Evolutionary conservation across 2,113 vertebrate genomes (phyloP).

Genomic region (Dendropsophus ebraccatus): DNA sequence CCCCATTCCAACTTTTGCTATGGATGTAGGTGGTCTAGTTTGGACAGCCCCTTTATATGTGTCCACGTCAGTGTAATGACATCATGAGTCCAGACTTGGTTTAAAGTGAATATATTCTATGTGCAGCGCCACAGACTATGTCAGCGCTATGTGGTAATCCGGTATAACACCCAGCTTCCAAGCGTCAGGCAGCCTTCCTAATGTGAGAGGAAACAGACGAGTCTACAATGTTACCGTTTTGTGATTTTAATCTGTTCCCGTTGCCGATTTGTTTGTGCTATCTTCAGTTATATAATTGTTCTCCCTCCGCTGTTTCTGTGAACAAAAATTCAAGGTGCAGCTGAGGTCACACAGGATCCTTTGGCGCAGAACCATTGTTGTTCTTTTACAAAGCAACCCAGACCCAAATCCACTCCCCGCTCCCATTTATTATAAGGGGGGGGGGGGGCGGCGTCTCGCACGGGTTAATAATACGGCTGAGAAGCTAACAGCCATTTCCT

Average conservation of each 20-base stretch:
- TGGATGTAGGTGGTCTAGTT: no score
- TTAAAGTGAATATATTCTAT: no score
- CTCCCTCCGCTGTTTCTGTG: conserved; percentile 48
- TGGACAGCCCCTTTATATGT: no score
- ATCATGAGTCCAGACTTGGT: no score
- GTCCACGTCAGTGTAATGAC: no score
- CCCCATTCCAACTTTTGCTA: no score
- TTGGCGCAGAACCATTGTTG: conserved; percentile 37
- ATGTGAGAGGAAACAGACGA: conserved; percentile 30
- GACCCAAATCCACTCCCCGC: not conserved
- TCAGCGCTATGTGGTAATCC: not conserved
- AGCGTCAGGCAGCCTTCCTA: conserved; percentile 29
- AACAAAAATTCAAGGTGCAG: conserved; percentile 51
- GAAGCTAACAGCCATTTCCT: not conserved
- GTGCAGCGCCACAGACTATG: not conserved
- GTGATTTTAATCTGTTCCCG: conserved; percentile 37
- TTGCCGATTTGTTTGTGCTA: conserved; percentile 46
- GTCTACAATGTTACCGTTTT: conserved; percentile 42
- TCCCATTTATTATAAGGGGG: not conserved
- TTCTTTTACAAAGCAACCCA: conserved; percentile 14
- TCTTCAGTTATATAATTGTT: conserved; percentile 59
- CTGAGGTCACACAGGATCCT: conserved; percentile 48
- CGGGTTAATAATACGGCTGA: not conserved
- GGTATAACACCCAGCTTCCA: not conserved
- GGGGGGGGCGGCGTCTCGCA: not conserved